These are phyloP conservation scores for Ornithorhynchus anatinus DNA, from an alignment of 2,113 vertebrate genomes.

Conservation along the genomic window DNA sequence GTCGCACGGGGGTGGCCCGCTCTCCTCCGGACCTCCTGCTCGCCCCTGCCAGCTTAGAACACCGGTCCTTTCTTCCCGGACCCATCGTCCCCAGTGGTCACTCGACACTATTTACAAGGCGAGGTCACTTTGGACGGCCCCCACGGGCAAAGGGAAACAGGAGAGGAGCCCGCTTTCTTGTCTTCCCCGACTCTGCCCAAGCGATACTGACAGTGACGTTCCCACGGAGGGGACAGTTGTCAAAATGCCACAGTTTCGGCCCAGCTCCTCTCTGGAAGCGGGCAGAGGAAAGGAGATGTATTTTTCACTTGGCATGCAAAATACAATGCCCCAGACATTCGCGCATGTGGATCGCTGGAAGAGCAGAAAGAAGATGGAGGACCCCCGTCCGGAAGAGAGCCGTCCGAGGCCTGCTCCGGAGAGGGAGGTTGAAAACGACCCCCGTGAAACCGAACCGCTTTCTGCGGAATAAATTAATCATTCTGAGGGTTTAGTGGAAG, in stretches of 20 bases:
- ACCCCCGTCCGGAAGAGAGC: constrained; percentile 61
- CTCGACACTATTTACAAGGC: constrained; percentile 67
- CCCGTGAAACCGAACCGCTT: constrained; percentile 57
- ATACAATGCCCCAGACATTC: constrained; percentile 49
- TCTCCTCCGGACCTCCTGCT: constrained; percentile 14
- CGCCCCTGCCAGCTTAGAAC: constrained; percentile 27
- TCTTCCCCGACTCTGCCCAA: constrained; percentile 71
- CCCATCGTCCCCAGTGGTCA: constrained; percentile 50
- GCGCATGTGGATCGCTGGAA: constrained; percentile 49
- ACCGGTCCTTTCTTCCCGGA: constrained; percentile 27
- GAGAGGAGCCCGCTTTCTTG: constrained; percentile 48
- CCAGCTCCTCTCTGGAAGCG: constrained; percentile 56
- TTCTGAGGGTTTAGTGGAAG: constrained; percentile 79
- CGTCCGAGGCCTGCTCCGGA: constrained; percentile 58
- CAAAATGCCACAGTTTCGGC: constrained; percentile 51
- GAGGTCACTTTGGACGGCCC: constrained; percentile 74
- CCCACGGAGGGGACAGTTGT: constrained; percentile 67
- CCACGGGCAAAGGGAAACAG: constrained; percentile 46
- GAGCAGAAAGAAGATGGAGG: constrained; percentile 56
- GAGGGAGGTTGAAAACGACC: constrained; percentile 54
- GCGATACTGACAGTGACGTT: constrained; percentile 63
- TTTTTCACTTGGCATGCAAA: constrained; percentile 32
- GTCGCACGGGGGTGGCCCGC: too few species aligned
- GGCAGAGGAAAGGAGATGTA: constrained; percentile 26
- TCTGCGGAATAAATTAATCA: constrained; percentile 85